Evolutionary conservation across 2,797 vertebrate species (phyloP).

Genomic region (Acanthiza pusilla): DNA sequence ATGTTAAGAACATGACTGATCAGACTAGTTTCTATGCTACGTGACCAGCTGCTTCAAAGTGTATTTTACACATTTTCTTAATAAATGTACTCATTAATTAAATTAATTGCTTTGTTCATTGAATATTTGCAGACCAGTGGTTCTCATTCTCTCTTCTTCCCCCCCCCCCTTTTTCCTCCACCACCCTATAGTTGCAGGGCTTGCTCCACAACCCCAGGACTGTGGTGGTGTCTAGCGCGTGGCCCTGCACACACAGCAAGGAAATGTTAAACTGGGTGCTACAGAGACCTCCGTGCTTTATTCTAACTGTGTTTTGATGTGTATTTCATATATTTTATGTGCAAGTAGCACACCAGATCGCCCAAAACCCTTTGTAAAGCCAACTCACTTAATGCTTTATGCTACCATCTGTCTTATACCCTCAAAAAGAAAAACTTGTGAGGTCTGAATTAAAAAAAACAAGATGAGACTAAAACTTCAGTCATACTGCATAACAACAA

Average conservation of each 20-base stretch:
- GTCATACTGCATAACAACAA: not conserved
- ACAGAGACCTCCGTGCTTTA: not conserved
- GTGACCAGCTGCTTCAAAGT: not conserved
- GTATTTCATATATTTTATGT: not conserved
- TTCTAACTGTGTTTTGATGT: not conserved
- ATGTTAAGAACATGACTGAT: not conserved
- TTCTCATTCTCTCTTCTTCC: not conserved
- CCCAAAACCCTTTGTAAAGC: constrained; percentile 2
- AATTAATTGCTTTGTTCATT: not conserved
- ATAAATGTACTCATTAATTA: not conserved
- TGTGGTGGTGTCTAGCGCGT: fast-evolving
- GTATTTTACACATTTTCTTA: not conserved
- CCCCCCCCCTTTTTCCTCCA: not conserved
- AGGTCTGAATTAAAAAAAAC: not conserved
- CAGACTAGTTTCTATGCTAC: not conserved
- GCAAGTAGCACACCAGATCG: constrained; percentile 33
- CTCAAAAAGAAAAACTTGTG: constrained; percentile 26
- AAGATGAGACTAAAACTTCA: constrained; percentile 24
- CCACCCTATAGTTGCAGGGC: not conserved
- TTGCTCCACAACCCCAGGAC: not conserved
- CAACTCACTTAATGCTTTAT: constrained; percentile 43
- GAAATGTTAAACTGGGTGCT: not conserved
- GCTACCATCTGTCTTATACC: constrained; percentile 52
- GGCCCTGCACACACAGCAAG: fast-evolving
- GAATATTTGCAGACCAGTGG: not conserved